Base-by-base conservation (phyloP, 1,140 invertebrate species). In the Pseudomyrmex dendroicus region DNA sequence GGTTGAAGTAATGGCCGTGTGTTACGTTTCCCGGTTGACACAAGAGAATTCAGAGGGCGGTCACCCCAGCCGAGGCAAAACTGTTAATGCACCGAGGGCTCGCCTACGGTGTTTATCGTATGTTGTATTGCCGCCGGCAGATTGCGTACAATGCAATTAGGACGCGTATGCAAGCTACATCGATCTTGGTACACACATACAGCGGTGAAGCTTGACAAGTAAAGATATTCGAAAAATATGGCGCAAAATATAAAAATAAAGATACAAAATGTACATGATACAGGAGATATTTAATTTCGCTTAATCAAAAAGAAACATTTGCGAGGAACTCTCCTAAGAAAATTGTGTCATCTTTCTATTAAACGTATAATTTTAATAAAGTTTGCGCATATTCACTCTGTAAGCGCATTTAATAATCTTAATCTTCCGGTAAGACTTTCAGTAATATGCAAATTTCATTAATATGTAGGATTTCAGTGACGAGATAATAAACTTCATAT, bases 81-180 rank as follows among this genome's bases (percentile, higher is more conserved):
- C 66, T 70, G 66, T 80, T 80, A 80, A 80, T 80, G 76, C 44
- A 80, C 12, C 20, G 76, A 70, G 54, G 12, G 66, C n/a, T 80
- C 20, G 44, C 54, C 44, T 46, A 46, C 54, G 13, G 35, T 80
- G 76, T 80, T 80, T 80, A 80, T 80, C 66, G 54, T 72, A 54
- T 70, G 76, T 80, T 46, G 66, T 72, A 72, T 59, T 80, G 76
- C 76, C 8, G 44, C 66, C 44, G 66, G 76, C 76, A 80, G 76
- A 72, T 80, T 80, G 66, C 76, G n/a, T 15, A 80, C 76, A 80
- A 80, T 80, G 66, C 22, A 80, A 54, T 70, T 72, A 61, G 54
- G 44, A 72, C 72, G 35, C 66, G 72, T 70, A 50, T 50, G 61
- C 25, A 48, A 52, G 46, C 22, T 50, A 46, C 25, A 77, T 77